These are phyloP conservation scores for Osmerus mordax DNA, from an alignment of 2,113 vertebrate genomes.

Conservation along the genomic window DNA sequence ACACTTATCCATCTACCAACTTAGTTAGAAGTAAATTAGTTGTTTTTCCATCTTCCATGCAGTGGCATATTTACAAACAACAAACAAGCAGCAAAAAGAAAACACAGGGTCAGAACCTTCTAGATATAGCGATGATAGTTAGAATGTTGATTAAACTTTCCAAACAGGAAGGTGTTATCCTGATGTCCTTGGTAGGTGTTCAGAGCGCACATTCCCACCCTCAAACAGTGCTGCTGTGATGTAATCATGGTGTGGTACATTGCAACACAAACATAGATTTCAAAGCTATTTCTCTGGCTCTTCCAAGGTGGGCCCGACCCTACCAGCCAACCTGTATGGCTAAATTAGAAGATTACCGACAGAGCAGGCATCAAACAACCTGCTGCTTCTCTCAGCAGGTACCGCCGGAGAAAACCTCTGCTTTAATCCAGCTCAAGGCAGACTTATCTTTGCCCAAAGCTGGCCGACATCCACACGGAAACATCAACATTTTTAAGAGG, in stretches of 20 bases:
- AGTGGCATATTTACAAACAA: background rate
- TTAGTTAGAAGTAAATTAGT: conserved; percentile 12
- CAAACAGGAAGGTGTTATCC: conserved; percentile 29
- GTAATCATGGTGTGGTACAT: conserved; percentile 36
- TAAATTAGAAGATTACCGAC: conserved; percentile 24
- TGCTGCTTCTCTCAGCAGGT: conserved; percentile 6
- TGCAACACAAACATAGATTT: conserved; percentile 52
- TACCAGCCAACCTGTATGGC: conserved; percentile 12
- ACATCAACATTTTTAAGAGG: conserved; percentile 7
- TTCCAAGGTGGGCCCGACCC: too few relatives aligned
- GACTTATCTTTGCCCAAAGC: conserved; percentile 11
- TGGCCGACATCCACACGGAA: conserved; percentile 20
- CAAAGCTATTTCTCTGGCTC: conserved; percentile 11
- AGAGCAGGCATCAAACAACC: conserved; percentile 12
- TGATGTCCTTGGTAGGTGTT: conserved; percentile 40
- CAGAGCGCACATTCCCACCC: conserved; percentile 36
- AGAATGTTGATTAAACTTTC: conserved; percentile 7
- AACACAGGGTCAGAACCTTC: background rate
- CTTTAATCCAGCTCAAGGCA: conserved; percentile 29
- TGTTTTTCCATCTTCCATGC: background rate
- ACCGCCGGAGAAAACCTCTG: conserved; percentile 17
- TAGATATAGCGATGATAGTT: conserved; percentile 2
- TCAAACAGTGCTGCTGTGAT: conserved; percentile 51
- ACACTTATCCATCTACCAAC: conserved; percentile 19
- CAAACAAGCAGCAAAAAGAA: conserved; percentile 1